Evolutionary conservation across 2,888 invertebrate species (phyloP), one percentile per base, ranked within the genome.

Genomic region (Thereva unica): DNA sequence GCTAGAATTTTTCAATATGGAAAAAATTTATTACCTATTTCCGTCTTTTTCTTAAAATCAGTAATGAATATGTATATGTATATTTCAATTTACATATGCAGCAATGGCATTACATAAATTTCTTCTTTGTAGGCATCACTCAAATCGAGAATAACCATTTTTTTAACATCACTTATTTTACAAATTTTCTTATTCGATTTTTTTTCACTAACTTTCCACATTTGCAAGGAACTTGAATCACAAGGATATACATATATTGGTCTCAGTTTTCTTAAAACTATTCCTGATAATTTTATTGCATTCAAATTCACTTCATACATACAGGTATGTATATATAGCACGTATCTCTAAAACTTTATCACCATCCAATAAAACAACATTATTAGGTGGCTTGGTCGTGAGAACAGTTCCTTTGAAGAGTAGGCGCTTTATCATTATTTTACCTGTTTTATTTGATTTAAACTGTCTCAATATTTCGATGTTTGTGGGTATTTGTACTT

Each of bases 321-420:
- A 12, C n/a, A n/a, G n/a, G 12, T 10, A 50, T 23, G 8, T 50
- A 12, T 50, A 50, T 8, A 50, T 50, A 50, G 8, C 12, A 23
- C 8, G 9, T 23, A 50, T 50, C 12, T 50, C 10, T 8, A 50
- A 50, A 50, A 50, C 50, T 50, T 50, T 50, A 12, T 10, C 8
- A 50, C 23, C 12, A 10, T 50, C 34, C 34, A 50, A 50, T 23
- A 50, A 34, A n/a, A 50, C 50, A 3, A 34, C 34, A 50, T 50
- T 50, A 50, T 50, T 34, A 50, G 50, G 50, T 34, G 12, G 50
- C 50, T 50, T 50, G 9, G 50, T 50, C 34, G 50, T 50, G 9
- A 50, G 12, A 10, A 10, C 10, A 10, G 12, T 12, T 10, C 50
- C 50, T 50, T 50, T 50, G 7, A 10, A 50, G 9, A 10, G n/a